Percentiles rank a stretch among this genome's conserved stretches.
phyloP scores from a whole-genome alignment of 2,888 invertebrate species.

The Salpingus planirostris region DNA sequence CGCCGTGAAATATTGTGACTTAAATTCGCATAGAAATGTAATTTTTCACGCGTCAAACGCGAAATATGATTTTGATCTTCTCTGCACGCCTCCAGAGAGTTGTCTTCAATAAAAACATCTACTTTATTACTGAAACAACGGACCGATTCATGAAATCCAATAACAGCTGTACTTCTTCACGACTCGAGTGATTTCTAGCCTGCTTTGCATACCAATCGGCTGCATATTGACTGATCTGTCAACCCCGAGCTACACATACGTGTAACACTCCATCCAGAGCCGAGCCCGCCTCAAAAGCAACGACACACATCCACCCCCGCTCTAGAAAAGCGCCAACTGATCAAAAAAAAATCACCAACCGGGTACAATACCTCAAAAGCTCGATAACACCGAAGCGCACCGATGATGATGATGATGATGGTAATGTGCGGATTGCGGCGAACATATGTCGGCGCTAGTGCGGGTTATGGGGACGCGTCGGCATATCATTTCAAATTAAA shows the following conservation, averaged over 20 bases:
- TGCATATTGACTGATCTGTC: constrained; percentile 28
- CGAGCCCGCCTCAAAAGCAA: too few species aligned
- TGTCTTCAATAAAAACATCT: constrained; percentile 38
- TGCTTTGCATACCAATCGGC: constrained; percentile 35
- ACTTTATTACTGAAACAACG: constrained; percentile 37
- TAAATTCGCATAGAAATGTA: constrained; percentile 36
- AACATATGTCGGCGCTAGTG: too few species aligned
- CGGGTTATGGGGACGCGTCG: constrained; percentile 12
- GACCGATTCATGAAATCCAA: constrained; percentile 37
- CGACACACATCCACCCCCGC: too few species aligned
- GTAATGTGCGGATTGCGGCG: too few species aligned
- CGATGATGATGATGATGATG: too few species aligned
- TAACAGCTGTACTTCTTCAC: constrained; percentile 37
- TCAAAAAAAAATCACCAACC: too few species aligned
- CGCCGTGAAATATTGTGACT: constrained; percentile 31
- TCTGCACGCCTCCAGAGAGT: constrained; percentile 31
- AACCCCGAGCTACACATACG: too few species aligned
- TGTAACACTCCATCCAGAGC: too few species aligned
- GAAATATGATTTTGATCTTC: constrained; percentile 40
- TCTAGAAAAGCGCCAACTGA: too few species aligned
- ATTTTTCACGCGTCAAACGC: constrained; percentile 38
- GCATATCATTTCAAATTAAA: constrained; percentile 31
- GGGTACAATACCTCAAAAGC: too few species aligned
- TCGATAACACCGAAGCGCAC: too few species aligned
- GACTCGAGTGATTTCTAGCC: constrained; percentile 35